phyloP scores from a whole-genome alignment of 2,888 invertebrate genomes.

The Pristionchus fissidentatus region DNA sequence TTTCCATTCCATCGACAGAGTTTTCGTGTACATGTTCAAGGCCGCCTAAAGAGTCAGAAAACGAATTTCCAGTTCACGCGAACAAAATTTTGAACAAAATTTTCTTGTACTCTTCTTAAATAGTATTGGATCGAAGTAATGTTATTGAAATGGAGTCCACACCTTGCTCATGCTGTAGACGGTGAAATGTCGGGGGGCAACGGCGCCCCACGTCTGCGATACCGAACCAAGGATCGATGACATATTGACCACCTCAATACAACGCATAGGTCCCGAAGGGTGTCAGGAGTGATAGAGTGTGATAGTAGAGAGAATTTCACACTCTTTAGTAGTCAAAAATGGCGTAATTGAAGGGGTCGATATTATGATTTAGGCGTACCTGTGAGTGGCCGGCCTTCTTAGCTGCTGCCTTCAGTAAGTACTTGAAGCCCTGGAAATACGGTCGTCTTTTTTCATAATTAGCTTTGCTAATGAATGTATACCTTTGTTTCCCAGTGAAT shows the following conservation, averaged over 20 bases:
- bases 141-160: not conserved
- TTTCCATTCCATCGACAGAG: constrained; percentile 42
- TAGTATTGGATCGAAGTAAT: too few relatives aligned
- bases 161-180: constrained; percentile 31
- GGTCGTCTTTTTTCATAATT: not conserved
- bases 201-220: not conserved
- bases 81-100: too few relatives aligned
- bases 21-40: constrained; percentile 4
- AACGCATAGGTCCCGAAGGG: too few relatives aligned
- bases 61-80: too few relatives aligned
- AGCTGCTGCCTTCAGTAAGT: not conserved
- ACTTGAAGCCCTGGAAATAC: not conserved
- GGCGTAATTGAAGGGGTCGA: too few relatives aligned
- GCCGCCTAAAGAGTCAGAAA: not conserved
- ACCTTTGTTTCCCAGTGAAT: too few relatives aligned
- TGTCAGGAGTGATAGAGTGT: too few relatives aligned
- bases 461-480: not conserved
- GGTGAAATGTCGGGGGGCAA: not conserved
- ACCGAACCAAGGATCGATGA: not conserved
- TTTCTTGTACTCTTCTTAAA: too few relatives aligned
- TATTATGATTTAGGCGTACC: too few relatives aligned
- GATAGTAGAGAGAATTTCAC: too few relatives aligned
- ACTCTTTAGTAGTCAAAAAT: too few relatives aligned
- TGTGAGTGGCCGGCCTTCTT: not conserved
- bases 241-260: not conserved